Base-by-base conservation (phyloP, 2,113 vertebrate genomes). In the Rhodinocichla rosea region DNA sequence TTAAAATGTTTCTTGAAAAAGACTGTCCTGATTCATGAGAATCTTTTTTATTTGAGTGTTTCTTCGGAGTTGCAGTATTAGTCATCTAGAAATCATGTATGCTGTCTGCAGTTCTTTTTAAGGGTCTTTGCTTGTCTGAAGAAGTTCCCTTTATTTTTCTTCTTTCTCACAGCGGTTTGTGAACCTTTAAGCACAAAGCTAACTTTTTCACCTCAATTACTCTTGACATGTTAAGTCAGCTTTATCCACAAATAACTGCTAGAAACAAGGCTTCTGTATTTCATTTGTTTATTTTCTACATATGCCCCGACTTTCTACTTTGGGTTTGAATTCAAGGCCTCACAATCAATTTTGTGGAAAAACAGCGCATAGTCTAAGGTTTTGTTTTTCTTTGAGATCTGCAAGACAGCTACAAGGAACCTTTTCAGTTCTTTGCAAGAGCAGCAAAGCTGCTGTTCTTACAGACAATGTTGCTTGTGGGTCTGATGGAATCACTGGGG, bases 81-180 rank as follows among this genome's bases (percentile, higher is more conserved):
- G 91, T 95, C 87, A 95, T 84, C 80, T 78, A 47, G 86, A 92
- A 92, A 76, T 91, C 90, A 93, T 79, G 68, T 79, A 70, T 87
- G 74, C 80, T 92, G 71, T 91, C 85, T 95, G 69, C 77, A 73
- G 64, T 56, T 86, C 64, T 95, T 94, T 89, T 90, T 93, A 95
- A 84, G 73, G 88, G 84, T 93, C 85, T 82, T 68, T 53, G 64
- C 55, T 83, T 89, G 60, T 93, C 92, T 92, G 70, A 87, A 95
- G 77, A 95, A 82, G 50, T 83, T 81, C 44, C 83, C 71, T 75
- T 77, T 74, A 65, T 82, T 96, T 95, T 90, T 76, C 23, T 70
- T 85, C 49, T 65, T 90, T 91, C 39, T 82, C 18, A 15, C 26
- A n/a, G 60, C 5, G 4, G 28, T 89, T 13, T 49, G 63, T 53